A percentile compares a stretch with the other conserved stretches of the same genome.
Evolutionary conservation across 1,140 invertebrate species (phyloP).

Genomic region (Ips nitidus): DNA sequence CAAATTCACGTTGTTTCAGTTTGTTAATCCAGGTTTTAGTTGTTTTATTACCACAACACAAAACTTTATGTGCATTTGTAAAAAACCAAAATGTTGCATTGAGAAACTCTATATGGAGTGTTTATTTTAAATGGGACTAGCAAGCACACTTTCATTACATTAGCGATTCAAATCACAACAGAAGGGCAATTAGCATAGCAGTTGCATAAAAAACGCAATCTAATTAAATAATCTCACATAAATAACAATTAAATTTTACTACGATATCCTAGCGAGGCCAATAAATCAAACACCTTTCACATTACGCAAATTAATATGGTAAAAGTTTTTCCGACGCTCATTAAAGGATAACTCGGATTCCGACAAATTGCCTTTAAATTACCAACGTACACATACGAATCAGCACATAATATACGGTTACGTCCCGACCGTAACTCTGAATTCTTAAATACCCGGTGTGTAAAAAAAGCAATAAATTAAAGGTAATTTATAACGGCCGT

Average conservation of each 20-base stretch:
- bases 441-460: not conserved
- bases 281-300: conserved; percentile 1
- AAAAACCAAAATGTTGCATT: too few species aligned
- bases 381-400: not conserved
- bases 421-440: not conserved
- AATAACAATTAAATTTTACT: too few species aligned
- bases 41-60: too few species aligned
- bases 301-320: not conserved
- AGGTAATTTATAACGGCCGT: conserved; percentile 9
- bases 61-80: too few species aligned
- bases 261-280: too few species aligned
- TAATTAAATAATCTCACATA: conserved; percentile 1
- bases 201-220: not conserved
- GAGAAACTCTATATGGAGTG: too few species aligned
- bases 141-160: too few species aligned
- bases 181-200: too few species aligned
- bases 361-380: conserved; percentile 5
- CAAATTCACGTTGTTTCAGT: too few species aligned
- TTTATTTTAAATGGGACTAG: too few species aligned
- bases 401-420: not conserved
- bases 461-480: conserved; percentile 14
- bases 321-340: not conserved
- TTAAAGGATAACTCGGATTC: conserved; percentile 4
- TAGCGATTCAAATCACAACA: too few species aligned
- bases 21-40: too few species aligned